Evolutionary conservation across 2,113 vertebrate species (phyloP), one percentile per base, ranked within the genome.

Genomic region (Ellobius talpinus): DNA sequence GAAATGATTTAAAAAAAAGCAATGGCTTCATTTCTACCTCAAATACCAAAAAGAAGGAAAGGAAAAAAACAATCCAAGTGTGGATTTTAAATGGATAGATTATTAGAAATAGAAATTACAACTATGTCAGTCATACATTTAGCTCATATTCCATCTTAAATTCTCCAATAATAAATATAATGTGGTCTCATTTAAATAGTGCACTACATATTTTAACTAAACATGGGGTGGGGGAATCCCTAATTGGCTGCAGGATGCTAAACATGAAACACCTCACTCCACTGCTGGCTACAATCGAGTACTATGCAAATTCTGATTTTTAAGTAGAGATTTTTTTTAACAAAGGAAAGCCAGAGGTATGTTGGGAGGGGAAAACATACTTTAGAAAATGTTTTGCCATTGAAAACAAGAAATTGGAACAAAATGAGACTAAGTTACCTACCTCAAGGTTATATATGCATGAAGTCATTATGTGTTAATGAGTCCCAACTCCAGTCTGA

Each of bases 11-110:
- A 70, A 17, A 70, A 81, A 90, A 94, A 95, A 77, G 66, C 90
- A 89, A 95, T 87, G 68, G n/a, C 70, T 94, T 90, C 82, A 73
- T 96, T 96, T 94, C 86, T 76, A 84, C 50, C 8, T 92, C 45
- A 21, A 90, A 76, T 52, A 89, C 1, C 92, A 74, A 63, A 94
- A 96, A 89, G 77, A 77, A 72, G 81, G 66, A 68, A 87, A 33
- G 36, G 5, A 50, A 31, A 86, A 77, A 95, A 7, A 17, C 55
- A 58, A 89, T 68, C 29, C 31, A 58, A 87, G 42, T 87, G 33
- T 82, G 79, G 58, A 70, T 95, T 96, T 36, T 42, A 79, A 90
- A 66, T 87, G 31, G 90, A 86, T 58, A 74, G 5, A 61, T 72
- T 70, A 31, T 90, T 93, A 82, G 95, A 94, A 93, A 94, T 66